These are phyloP conservation scores for Maniola hyperantus DNA, from an alignment of 2,888 invertebrate genomes.

Conservation along the genomic window DNA sequence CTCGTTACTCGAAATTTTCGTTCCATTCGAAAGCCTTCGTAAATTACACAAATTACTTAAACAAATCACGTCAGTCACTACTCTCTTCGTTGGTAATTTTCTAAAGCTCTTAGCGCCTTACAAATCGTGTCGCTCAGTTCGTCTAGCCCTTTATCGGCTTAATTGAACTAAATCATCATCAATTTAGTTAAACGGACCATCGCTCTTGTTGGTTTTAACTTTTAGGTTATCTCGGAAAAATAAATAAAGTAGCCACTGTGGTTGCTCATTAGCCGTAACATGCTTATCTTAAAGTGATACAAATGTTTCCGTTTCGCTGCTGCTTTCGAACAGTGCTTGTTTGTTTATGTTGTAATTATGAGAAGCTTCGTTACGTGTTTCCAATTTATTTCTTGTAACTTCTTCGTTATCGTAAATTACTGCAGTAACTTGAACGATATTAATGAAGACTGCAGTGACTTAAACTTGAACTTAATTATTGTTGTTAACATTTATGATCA, in stretches of 20 bases:
- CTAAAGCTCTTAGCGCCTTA: conserved; percentile 26
- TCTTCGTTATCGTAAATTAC: not conserved
- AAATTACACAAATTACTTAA: conserved; percentile 20
- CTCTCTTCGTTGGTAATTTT: conserved; percentile 20
- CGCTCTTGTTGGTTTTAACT: conserved; percentile 38
- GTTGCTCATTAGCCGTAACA: conserved; percentile 45
- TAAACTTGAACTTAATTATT: not conserved
- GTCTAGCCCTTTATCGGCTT: conserved; percentile 59
- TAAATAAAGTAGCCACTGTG: conserved; percentile 49
- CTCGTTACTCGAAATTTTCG: not conserved
- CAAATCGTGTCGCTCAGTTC: conserved; percentile 26
- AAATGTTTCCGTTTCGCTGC: conserved; percentile 40
- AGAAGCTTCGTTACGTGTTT: conserved; percentile 19
- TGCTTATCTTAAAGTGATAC: conserved; percentile 45
- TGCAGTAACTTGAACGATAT: not conserved
- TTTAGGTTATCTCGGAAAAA: conserved; percentile 62
- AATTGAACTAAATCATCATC: conserved; percentile 74
- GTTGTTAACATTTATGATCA: not conserved
- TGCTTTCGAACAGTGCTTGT: conserved; percentile 37
- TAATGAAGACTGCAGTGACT: not conserved
- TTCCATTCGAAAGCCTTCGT: conserved; percentile 11
- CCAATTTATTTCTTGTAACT: conserved; percentile 4
- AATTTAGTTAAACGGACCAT: conserved; percentile 57
- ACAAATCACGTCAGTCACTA: conserved; percentile 28
- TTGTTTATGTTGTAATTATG: conserved; percentile 28